Percentiles rank a stretch among this genome's conserved stretches.
Conservation (phyloP, 2,797 vertebrate species). For the Anguilla marmorata region DNA sequence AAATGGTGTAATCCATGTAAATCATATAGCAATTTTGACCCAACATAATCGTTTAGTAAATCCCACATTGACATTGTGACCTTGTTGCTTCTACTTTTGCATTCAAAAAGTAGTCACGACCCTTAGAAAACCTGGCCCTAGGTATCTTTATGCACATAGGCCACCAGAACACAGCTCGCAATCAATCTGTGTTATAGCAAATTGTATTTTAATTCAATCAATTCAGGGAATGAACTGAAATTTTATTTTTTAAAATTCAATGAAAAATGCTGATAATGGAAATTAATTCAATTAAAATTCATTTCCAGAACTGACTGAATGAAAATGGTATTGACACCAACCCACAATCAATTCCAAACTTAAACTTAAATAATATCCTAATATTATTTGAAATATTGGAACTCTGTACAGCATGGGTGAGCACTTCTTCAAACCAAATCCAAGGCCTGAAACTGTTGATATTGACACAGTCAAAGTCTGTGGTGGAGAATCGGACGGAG, state of each 20-base stretch:
- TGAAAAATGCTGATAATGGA: background rate
- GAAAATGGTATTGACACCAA: background rate
- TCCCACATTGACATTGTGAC: too few species aligned
- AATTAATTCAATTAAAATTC: too few species aligned
- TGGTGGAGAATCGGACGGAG: slow-evolving; percentile 87
- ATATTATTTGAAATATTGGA: background rate
- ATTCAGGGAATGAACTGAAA: background rate
- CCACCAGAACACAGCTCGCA: too few species aligned
- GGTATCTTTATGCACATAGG: background rate
- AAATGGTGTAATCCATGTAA: too few species aligned
- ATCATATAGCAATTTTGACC: too few species aligned
- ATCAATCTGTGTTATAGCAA: background rate
- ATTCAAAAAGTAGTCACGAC: too few species aligned
- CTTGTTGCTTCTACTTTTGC: too few species aligned
- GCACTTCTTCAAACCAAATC: slow-evolving; percentile 75
- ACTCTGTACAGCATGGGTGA: background rate
- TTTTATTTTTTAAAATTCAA: background rate
- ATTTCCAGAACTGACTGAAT: background rate
- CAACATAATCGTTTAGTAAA: too few species aligned
- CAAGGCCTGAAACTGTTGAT: slow-evolving; percentile 52
- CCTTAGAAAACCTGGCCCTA: too few species aligned
- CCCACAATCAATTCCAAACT: background rate
- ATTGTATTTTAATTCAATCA: background rate
- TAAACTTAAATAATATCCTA: too few species aligned
- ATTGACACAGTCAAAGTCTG: slow-evolving; percentile 89